Conservation (phyloP, 2,888 invertebrate species). For the Pristionchus mayeri region DNA sequence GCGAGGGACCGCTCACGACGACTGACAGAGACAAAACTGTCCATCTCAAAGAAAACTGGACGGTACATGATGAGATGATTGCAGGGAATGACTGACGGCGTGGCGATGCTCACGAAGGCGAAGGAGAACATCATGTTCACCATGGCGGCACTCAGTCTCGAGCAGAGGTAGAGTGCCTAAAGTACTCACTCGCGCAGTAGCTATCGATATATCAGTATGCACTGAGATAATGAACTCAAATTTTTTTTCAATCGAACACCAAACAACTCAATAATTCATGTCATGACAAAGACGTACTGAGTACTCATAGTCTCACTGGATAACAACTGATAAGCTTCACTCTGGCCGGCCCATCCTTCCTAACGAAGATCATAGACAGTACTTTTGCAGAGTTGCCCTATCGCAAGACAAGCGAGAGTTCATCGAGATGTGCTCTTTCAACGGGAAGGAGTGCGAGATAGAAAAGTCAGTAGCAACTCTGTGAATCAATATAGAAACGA, state of each 20-base stretch:
- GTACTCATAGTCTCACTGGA: too few species aligned
- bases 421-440: conserved; percentile 70
- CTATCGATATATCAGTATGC: too few species aligned
- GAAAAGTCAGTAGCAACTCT: conserved; percentile 55
- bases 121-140: conserved; percentile 70
- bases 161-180: not conserved
- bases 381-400: conserved; percentile 53
- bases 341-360: too few species aligned
- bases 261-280: too few species aligned
- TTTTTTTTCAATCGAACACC: too few species aligned
- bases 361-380: not conserved
- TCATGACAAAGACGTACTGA: too few species aligned
- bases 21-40: too few species aligned
- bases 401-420: conserved; percentile 66
- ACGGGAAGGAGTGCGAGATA: conserved; percentile 68
- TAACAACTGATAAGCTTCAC: too few species aligned
- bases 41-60: too few species aligned
- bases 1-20: too few species aligned
- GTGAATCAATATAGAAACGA: not conserved
- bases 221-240: too few species aligned
- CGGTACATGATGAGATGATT: not conserved
- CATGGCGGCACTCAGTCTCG: conserved; percentile 58
- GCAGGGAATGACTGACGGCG: conserved; percentile 68
- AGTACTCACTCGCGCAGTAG: too few species aligned
- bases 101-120: conserved; percentile 65